Evolutionary conservation across 1,140 invertebrate species (phyloP), one percentile per base, ranked within the genome.

Genomic region (Penaeus chinensis): DNA sequence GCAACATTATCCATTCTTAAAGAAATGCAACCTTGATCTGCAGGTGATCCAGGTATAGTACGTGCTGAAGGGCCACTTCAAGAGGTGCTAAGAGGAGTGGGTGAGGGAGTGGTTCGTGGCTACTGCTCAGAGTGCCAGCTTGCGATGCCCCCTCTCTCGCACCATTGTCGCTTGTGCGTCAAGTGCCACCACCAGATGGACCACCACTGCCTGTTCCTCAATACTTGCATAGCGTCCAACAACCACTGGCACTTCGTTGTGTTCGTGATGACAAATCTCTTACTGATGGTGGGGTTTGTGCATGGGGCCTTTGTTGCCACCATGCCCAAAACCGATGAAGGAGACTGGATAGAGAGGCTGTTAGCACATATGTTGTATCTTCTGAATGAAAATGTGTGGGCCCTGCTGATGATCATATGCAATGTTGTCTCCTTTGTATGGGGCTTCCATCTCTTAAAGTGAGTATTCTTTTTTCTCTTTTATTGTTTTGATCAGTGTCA

Each of bases 151-250:
- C 84, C 83, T 27, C 27, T 85, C 13, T 85, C 88, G 2, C 83
- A 89, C 22, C 88, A 89, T 79, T 89, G 88, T 42, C 88, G 88
- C 5, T 62, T 89, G 13, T 89, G 88, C 65, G 79, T 65, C 11
- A 71, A 62, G 22, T 89, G 88, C 74, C 69, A 85, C 62, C 78
- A 85, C 22, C 84, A 89, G n/a, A 81, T 74, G 11, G 88, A 89
- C 77, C 88, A 89, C 42, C 88, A 89, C 74, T 89, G 88, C 54
- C 80, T 89, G 13, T 89, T 89, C 66, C 79, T 89, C 42, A 89
- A 89, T 47, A 85, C 84, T 19, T 89, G 88, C 54, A 54, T 89
- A 3, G 88, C 82, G 7, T 78, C 78, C 47, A 89, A 89, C 32
- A 89, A 89, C 66, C 88, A 89, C 47, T 85, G 88, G 79, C 80